Conservation (phyloP, 2,797 vertebrate species). For the Ispidina lecontei region DNA sequence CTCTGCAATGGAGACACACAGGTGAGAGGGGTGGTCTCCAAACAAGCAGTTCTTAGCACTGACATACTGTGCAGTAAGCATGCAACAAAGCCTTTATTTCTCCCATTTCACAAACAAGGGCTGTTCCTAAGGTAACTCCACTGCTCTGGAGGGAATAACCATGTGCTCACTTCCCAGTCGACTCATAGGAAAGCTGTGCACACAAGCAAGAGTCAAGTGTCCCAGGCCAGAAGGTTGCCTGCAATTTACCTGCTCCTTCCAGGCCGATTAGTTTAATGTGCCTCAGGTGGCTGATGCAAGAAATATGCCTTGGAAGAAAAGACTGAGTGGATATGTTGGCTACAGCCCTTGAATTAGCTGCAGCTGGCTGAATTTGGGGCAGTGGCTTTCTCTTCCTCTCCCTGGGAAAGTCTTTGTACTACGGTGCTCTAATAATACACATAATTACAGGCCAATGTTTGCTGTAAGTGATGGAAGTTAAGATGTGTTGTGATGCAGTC, state of each 20-base stretch:
- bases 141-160: neutral
- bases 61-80: neutral
- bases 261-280: slow-evolving; percentile 6
- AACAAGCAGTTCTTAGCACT: neutral
- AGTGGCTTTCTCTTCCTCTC: neutral
- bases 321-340: slow-evolving; percentile 19
- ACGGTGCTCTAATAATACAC: neutral
- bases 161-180: neutral
- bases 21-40: neutral
- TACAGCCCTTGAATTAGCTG: slow-evolving; percentile 41
- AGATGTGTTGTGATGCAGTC: neutral
- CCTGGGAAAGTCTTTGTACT: neutral
- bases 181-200: accelerated
- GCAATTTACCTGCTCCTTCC: neutral
- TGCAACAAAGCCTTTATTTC: neutral
- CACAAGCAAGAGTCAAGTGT: neutral
- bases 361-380: slow-evolving; percentile 39
- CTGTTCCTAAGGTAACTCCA: neutral
- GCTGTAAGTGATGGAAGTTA: neutral
- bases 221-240: neutral
- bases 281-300: slow-evolving; percentile 19
- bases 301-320: slow-evolving; percentile 24
- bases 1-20: neutral
- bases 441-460: neutral
- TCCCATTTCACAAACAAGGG: neutral